Conservation (phyloP, 2,888 invertebrate genomes). For the Agrotis clavis region DNA sequence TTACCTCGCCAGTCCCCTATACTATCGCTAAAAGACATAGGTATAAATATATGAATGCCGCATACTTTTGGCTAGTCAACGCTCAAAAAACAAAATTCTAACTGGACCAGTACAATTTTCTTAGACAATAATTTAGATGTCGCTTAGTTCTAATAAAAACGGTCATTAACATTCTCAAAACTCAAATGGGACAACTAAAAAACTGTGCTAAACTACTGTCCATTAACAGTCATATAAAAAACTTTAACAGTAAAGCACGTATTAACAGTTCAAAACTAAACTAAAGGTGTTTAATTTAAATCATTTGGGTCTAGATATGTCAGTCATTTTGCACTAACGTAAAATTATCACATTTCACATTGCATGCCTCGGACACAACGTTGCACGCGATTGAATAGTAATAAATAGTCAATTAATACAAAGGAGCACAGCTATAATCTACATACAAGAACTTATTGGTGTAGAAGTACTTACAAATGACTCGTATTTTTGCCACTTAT, state of each 20-base stretch:
- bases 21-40: no score
- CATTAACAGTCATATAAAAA: slow-evolving; percentile 36
- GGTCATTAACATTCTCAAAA: not conserved
- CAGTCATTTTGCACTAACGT: slow-evolving; percentile 53
- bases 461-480: not conserved
- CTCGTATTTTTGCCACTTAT: no score
- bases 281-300: slow-evolving; percentile 41
- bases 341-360: slow-evolving; percentile 61
- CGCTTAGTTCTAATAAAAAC: no score
- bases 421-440: slow-evolving; percentile 2
- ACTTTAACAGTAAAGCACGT: slow-evolving; percentile 27
- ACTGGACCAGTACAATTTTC: no score
- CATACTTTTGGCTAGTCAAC: no score
- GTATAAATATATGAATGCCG: no score
- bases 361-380: slow-evolving; percentile 57
- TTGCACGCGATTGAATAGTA: slow-evolving; percentile 54
- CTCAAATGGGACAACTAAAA: slow-evolving; percentile 10
- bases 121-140: no score
- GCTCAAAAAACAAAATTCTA: no score
- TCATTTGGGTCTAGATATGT: slow-evolving; percentile 51
- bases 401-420: slow-evolving; percentile 21
- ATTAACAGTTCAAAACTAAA: slow-evolving; percentile 35
- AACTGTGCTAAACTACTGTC: slow-evolving; percentile 7
- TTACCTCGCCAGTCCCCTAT: no score
- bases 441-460: not conserved